Evolutionary conservation across 2,797 vertebrate genomes (phyloP), one percentile per base, ranked within the genome.

Genomic region (Notolepis coatsorum): DNA sequence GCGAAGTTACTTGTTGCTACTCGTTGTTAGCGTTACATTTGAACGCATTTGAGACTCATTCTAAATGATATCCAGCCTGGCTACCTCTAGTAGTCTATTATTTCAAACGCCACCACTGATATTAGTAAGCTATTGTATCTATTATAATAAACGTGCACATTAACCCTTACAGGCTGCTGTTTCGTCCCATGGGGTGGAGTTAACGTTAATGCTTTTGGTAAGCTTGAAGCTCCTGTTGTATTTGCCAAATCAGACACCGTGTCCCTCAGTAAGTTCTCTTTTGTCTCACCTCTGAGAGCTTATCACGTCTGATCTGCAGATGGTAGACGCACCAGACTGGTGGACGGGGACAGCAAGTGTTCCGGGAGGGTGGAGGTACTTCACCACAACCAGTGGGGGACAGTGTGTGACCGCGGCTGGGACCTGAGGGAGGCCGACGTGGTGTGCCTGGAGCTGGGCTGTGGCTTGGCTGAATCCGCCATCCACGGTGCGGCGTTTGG

Each of bases 301-400:
- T 8, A 15, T 50, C 25, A 39, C 4, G 21, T 77, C 45, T 69
- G 28, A 38, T 60, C 45, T 23, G 57, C 77, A 92, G 92, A 87
- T 41, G 73, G 48, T 17, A 24, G 43, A 5, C 68, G 55, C 25
- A 65, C 90, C 48, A 79, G 90, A 61, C 83, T 93, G 38, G 82
- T 80, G 17, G 73, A 84, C 28, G 90, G 86, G 3, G 87, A 87
- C 1, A 68, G 51, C 74, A 71, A 77, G 38, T 94, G 93, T 56
- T 89, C 86, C 0, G 92, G 92, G 23, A 85, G 90, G 54, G 91
- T 94, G 1, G 93, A 94, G 79, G 80, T 94, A 1, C 88, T 84
- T 55, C 80, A 71, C 51, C 79, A 81, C 27, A 68, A 80, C 52
- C 83, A 88, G 65, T 94, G 93, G 93, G 90, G 88, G 30, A 91